Evolutionary conservation across 2,113 vertebrate genomes (phyloP), one percentile per base, ranked within the genome.

Genomic region (Gasterosteus aculeatus): DNA sequence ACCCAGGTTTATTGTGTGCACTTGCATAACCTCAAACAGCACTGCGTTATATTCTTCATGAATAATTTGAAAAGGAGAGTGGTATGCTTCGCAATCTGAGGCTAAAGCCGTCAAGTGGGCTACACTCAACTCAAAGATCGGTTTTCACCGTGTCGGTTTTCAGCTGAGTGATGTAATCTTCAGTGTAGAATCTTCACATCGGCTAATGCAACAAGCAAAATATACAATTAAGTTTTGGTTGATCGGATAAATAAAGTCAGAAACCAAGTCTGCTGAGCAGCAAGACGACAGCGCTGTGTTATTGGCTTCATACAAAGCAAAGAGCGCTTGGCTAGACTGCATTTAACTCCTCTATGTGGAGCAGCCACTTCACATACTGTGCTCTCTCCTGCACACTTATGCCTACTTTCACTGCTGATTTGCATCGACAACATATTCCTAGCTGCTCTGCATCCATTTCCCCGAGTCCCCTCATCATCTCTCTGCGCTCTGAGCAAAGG

Each of bases 381-480:
- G 7, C 51, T 44, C 44, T 49, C 58, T 56, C 44, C 68, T 51
- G 57, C 61, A 39, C 78, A 61, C 71, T 73, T 46, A 39, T 39
- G 41, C 72, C 67, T 19, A 68, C 69, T 70, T 78, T 22, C 12
- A 57, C 69, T 39, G 35, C 82, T 77, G 61, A 83, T 82, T 82
- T 84, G 71, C 66, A 88, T 83, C 67, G 16, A 38, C 42, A 49
- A 78, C 61, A 61, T 71, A 73, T 81, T 82, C 72, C 62, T 29
- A 10, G 22, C 59, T 60, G 42, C 41, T 70, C 69, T 68, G 77
- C 69, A 54, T 79, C 29, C 67, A 63, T 61, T 64, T 73, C 22
- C 66, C 70, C 56, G 41, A 4, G 14, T 78, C 46, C 68, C 46
- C 41, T 74, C 59, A 49, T 62, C 35, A 39, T 62, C 57, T 33